Evolutionary conservation across 2,888 invertebrate species (phyloP).

Genomic region (Meandrusa payeni): DNA sequence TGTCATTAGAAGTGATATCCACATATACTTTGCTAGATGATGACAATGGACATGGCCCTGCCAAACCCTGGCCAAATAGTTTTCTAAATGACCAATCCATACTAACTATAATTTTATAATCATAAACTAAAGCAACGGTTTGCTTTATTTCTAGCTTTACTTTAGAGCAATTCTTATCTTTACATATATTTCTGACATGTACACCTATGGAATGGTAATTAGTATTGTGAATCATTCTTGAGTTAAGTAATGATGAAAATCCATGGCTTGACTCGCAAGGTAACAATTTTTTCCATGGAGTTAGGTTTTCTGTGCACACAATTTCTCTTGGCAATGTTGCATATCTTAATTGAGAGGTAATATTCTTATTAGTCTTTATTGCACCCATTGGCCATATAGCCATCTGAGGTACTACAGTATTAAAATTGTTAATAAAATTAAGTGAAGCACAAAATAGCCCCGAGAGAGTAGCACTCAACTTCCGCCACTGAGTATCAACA

Average conservation of each 20-base stretch:
- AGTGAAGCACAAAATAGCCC: conserved; percentile 98
- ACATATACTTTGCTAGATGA: conserved; percentile 89
- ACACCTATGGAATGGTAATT: conserved; percentile 95
- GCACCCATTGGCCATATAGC: conserved; percentile 90
- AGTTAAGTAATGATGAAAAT: conserved; percentile 92
- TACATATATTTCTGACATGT: conserved; percentile 90
- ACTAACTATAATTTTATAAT: conserved; percentile 84
- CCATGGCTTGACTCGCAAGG: conserved; percentile 97
- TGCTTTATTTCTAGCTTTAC: conserved; percentile 90
- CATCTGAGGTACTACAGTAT: conserved; percentile 91
- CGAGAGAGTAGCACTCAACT: conserved; percentile 93
- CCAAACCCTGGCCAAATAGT: conserved; percentile 92
- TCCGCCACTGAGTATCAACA: conserved; percentile 92
- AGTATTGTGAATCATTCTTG: conserved; percentile 94
- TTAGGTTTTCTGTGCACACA: conserved; percentile 99
- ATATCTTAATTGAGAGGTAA: conserved; percentile 85
- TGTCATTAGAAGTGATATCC: conserved; percentile 85
- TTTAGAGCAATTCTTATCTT: conserved; percentile 78
- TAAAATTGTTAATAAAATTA: conserved; percentile 93
- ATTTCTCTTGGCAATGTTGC: conserved; percentile 97
- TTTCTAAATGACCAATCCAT: conserved; percentile 93
- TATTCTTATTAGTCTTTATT: conserved; percentile 63
- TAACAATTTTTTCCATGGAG: conserved; percentile 98
- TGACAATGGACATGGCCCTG: conserved; percentile 91
- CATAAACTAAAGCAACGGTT: conserved; percentile 93